phyloP scores from a whole-genome alignment of 2,797 vertebrate species.

The Alfaro cultratus region DNA sequence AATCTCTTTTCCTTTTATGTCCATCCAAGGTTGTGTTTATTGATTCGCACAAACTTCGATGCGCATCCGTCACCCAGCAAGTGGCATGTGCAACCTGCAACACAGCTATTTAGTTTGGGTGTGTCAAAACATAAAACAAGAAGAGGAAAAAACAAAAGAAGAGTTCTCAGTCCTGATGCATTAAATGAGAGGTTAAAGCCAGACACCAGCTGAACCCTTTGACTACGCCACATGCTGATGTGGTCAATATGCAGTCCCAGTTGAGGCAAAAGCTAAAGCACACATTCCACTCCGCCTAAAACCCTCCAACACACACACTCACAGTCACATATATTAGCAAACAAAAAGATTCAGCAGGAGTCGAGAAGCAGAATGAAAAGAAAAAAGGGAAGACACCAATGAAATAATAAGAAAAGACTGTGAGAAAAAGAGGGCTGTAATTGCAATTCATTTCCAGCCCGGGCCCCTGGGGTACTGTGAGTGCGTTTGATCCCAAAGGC shows the following conservation, averaged over 20 bases:
- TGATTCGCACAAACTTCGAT: not conserved
- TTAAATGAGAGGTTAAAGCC: constrained; percentile 2
- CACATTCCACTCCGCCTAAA: constrained; percentile 13
- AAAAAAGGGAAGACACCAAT: constrained; percentile 42
- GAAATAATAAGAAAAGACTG: constrained; percentile 66
- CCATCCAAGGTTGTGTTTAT: constrained; percentile 5
- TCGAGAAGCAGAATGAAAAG: constrained; percentile 14
- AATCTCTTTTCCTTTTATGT: not conserved
- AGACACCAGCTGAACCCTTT: not conserved
- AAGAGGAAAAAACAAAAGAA: not conserved
- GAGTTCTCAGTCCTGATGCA: not conserved
- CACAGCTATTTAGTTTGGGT: not conserved
- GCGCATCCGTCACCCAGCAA: not conserved
- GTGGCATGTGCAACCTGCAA: not conserved
- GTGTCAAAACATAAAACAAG: constrained; percentile 1
- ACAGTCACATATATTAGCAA: constrained; percentile 12
- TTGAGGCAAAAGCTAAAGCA: constrained; percentile 1
- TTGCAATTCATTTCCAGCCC: constrained; percentile 89
- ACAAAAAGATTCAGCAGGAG: constrained; percentile 24
- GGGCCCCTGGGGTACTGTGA: constrained; percentile 61
- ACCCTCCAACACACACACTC: not conserved
- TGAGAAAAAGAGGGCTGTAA: constrained; percentile 79
- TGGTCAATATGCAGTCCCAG: constrained; percentile 13
- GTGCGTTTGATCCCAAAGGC: constrained; percentile 75
- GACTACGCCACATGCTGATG: constrained; percentile 5